Conservation (phyloP, 2,113 vertebrate genomes). For the Colius striatus region DNA sequence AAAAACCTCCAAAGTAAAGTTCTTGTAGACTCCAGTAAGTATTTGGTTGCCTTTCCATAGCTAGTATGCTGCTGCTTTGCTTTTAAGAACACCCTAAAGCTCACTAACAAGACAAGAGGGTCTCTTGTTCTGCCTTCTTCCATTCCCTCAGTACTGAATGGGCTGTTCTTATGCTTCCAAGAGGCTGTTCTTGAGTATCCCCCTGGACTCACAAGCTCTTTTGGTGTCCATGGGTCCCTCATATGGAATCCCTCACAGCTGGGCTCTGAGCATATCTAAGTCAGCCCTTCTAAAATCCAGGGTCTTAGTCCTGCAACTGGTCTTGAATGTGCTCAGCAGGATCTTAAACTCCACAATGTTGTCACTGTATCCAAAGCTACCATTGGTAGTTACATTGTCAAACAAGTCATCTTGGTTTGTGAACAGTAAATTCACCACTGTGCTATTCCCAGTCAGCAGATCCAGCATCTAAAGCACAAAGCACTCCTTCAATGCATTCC, state of each 20-base stretch:
- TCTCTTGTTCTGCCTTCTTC: background rate
- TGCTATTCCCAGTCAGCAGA: fast-evolving
- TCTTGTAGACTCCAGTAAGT: background rate
- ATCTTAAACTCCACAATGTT: background rate
- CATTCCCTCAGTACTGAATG: background rate
- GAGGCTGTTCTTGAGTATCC: background rate
- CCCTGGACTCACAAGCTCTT: background rate
- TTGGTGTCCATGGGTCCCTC: background rate
- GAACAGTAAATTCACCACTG: background rate
- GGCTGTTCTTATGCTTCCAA: background rate
- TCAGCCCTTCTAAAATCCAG: background rate
- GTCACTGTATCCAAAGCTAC: background rate
- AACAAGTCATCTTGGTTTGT: background rate
- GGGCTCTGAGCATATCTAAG: background rate
- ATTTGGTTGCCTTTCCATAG: background rate
- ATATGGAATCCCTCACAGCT: background rate
- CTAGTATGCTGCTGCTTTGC: background rate
- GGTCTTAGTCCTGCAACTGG: background rate
- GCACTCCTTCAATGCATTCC: background rate
- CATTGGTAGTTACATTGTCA: background rate
- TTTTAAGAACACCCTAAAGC: background rate
- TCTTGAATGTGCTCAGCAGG: background rate
- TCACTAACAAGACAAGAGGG: background rate
- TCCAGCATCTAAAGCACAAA: background rate
- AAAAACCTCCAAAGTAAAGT: background rate